Conservation (phyloP, 2,797 vertebrate genomes). For the Mionectes olivaceus region DNA sequence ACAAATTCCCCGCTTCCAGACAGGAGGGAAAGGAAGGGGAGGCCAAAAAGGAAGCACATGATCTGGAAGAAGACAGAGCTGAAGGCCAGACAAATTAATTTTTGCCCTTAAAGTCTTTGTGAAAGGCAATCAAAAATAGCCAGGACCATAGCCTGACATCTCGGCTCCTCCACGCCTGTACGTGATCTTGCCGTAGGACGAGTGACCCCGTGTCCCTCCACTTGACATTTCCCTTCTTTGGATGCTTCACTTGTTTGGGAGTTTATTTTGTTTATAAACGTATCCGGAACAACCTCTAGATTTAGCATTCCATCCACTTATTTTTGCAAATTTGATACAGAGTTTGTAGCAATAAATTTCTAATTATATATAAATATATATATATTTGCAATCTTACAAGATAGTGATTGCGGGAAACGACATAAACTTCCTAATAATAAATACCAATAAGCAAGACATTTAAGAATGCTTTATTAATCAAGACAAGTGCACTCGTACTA, state of each 20-base stretch:
- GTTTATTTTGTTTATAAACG: constrained; percentile 21
- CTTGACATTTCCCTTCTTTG: constrained; percentile 40
- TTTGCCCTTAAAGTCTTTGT: constrained; percentile 29
- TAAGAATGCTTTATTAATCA: constrained; percentile 77
- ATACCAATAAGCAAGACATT: constrained; percentile 52
- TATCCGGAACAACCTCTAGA: constrained; percentile 2
- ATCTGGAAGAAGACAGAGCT: constrained; percentile 74
- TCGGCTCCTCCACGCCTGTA: not conserved
- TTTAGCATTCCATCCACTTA: constrained; percentile 38
- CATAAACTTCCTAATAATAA: constrained; percentile 72
- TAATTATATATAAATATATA: constrained; percentile 22
- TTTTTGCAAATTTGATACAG: constrained; percentile 69
- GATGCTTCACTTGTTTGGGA: constrained; percentile 44
- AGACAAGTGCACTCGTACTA: constrained; percentile 78
- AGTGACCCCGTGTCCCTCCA: constrained; percentile 53
- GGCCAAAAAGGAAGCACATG: constrained; percentile 77
- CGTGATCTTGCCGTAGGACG: constrained; percentile 36
- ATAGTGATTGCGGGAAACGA: constrained; percentile 65
- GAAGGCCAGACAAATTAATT: constrained; percentile 73
- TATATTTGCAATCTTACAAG: constrained; percentile 57
- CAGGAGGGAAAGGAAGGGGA: constrained; percentile 81
- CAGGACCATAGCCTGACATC: not conserved
- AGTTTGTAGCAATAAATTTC: constrained; percentile 69
- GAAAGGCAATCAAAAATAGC: constrained; percentile 53
- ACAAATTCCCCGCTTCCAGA: constrained; percentile 83